Conservation (phyloP, 1,140 invertebrate species). For the Uloborus diversus region DNA sequence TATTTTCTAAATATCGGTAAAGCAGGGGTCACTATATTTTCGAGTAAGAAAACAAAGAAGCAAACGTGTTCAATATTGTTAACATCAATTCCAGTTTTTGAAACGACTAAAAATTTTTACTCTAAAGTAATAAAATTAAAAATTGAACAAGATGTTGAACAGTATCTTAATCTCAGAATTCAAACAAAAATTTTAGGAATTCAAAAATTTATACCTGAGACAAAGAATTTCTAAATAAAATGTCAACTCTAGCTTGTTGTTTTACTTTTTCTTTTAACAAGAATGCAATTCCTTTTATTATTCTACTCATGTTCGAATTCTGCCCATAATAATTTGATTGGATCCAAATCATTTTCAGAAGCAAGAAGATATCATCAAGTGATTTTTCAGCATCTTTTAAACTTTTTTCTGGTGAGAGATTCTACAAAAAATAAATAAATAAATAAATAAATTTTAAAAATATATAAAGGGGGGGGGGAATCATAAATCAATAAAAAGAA, state of each 20-base stretch:
- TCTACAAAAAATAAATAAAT: neutral
- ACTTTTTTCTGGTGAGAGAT: neutral
- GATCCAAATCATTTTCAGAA: conserved; percentile 14
- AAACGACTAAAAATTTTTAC: neutral
- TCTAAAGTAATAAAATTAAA: neutral
- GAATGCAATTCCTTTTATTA: neutral
- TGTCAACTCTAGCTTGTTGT: neutral
- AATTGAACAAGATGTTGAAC: neutral
- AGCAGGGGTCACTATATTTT: too few species aligned
- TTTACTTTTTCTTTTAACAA: conserved; percentile 9
- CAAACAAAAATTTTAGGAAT: neutral
- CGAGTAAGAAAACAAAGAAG: neutral
- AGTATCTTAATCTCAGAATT: neutral
- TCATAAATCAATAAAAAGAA: too few species aligned
- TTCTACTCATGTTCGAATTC: neutral
- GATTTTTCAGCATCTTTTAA: neutral
- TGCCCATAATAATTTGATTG: neutral
- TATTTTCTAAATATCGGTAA: too few species aligned
- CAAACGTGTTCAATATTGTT: neutral
- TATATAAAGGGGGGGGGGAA: too few species aligned
- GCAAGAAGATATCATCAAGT: neutral
- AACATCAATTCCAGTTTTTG: neutral
- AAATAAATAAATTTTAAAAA: too few species aligned
- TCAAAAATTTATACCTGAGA: neutral
- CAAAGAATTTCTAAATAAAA: conserved; percentile 19